Evolutionary conservation across 2,797 vertebrate genomes (phyloP), one percentile per base, ranked within the genome.

Genomic region (Rhinophrynus dorsalis): DNA sequence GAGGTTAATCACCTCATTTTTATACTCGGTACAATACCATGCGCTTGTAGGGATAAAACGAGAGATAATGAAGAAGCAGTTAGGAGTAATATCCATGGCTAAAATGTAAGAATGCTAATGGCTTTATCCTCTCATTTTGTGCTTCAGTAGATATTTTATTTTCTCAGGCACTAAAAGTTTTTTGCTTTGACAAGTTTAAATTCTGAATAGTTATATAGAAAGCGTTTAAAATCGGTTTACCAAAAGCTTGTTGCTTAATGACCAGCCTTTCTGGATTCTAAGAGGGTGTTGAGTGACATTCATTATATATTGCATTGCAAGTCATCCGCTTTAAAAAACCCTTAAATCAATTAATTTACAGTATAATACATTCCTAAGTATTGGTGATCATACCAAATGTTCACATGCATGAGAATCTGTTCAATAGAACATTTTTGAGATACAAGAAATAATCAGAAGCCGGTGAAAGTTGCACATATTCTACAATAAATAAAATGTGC

Each of bases 1-100:
- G 80, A 86, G 87, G 88, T 88, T 89, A 90, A 91, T 90, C 85
- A 81, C 78, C 85, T 87, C 83, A 84, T 88, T 85, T 90, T 89
- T 80, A 50, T 63, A 74, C 77, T 80, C 82, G 83, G 76, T 86
- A 85, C 84, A 82, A 84, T 77, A 85, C 80, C 75, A 75, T 51
- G 78, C 71, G 76, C 75, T 65, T 74, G 78, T 78, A 80, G 75
- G 77, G 79, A 79, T 84, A 82, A 84, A 80, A 84, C 75, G 37
- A 62, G 69, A 85, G 68, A 76, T 27, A 79, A 80, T 68, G 77
- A 84, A 66, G 60, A 68, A 56, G 58, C 38, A 63, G 29, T 24
- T 79, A 77, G 15, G 26, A 70, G 45, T 68, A 77, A 62, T 74
- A 64, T 8, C 74, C 44, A 68, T 68, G 45, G 65, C 12, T 27